Evolutionary conservation across 1,140 invertebrate species (phyloP).

Genomic region (Pinna nobilis): DNA sequence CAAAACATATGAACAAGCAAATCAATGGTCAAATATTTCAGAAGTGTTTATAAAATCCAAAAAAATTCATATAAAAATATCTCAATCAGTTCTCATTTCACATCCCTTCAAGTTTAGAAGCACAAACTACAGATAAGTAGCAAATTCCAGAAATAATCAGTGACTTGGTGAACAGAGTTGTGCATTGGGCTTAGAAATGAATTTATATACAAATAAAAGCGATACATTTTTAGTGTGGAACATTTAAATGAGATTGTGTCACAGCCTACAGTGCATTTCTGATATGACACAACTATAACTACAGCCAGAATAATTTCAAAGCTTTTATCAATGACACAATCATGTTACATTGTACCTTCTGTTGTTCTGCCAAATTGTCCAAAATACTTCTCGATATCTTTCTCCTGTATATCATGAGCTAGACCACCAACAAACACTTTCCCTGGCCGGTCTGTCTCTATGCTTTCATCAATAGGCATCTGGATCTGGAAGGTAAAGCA

Average conservation of each 20-base stretch:
- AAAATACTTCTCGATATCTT: constrained; percentile 52
- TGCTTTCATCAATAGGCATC: constrained; percentile 31
- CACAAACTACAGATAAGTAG: too few species aligned
- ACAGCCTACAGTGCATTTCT: too few species aligned
- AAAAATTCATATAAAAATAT: too few species aligned
- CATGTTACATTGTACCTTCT: constrained; percentile 48
- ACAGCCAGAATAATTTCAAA: not conserved
- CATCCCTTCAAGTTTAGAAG: too few species aligned
- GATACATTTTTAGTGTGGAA: not conserved
- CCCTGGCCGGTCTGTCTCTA: constrained; percentile 53
- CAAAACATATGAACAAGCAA: not conserved
- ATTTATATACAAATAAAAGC: not conserved
- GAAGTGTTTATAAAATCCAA: too few species aligned
- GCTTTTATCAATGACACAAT: too few species aligned
- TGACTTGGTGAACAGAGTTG: not conserved
- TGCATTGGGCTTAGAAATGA: not conserved
- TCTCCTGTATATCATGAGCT: constrained; percentile 46
- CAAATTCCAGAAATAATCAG: too few species aligned
- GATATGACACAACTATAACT: too few species aligned
- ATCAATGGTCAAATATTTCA: too few species aligned
- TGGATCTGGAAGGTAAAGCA: too few species aligned
- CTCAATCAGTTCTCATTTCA: too few species aligned
- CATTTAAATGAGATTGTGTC: too few species aligned
- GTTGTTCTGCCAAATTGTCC: constrained; percentile 53
- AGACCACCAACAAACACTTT: constrained; percentile 61